Evolutionary conservation across 2,888 invertebrate genomes (phyloP).

Genomic region (Drosophila monieri): DNA sequence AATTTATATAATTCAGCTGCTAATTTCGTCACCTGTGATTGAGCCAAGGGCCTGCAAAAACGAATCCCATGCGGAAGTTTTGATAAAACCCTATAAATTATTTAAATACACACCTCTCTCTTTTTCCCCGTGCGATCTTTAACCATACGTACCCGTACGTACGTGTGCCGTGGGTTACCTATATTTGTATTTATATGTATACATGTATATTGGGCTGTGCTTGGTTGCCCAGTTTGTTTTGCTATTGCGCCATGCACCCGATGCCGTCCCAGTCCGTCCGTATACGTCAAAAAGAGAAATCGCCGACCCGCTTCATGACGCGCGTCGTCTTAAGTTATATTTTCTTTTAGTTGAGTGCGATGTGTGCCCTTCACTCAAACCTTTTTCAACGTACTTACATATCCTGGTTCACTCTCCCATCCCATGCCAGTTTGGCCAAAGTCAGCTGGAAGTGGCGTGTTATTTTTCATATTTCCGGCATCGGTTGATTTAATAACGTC

Average conservation of each 20-base stretch:
- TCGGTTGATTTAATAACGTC: conserved; percentile 13
- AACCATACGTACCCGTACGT: neutral
- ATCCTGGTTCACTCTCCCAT: conserved; percentile 22
- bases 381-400: conserved; percentile 2
- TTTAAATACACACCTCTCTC: conserved; percentile 13
- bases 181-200: conserved; percentile 7
- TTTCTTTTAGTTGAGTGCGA: conserved; percentile 48
- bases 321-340: conserved; percentile 36
- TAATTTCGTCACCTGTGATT: conserved; percentile 19
- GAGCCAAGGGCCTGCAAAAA: neutral
- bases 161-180: conserved; percentile 15
- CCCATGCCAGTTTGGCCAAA: neutral
- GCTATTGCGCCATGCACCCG: conserved; percentile 72
- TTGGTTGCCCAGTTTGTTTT: conserved; percentile 35
- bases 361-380: conserved; percentile 34
- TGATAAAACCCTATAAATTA: conserved; percentile 6
- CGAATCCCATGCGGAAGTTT: neutral
- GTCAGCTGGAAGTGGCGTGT: conserved; percentile 5
- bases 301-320: conserved; percentile 50
- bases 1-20: conserved; percentile 16
- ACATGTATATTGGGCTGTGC: conserved; percentile 20
- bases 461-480: conserved; percentile 11
- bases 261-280: conserved; percentile 28
- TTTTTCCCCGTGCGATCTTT: conserved; percentile 5
- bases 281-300: conserved; percentile 72